phyloP scores from a whole-genome alignment of 2,888 invertebrate species.

The Uloborus plumipes region DNA sequence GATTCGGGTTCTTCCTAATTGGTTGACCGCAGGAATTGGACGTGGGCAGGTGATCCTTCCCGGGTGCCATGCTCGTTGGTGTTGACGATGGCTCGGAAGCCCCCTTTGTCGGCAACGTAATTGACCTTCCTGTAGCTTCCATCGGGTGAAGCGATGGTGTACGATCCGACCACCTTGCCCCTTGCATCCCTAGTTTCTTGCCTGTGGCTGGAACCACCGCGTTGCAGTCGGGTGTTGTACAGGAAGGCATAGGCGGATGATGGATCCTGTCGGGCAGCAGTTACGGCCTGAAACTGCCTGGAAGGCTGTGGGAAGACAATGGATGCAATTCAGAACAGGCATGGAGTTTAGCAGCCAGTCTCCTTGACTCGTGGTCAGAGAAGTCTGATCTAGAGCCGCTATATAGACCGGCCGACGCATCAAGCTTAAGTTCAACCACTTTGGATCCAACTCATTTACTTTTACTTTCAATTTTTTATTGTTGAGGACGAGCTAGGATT shows the following conservation, averaged over 20 bases:
- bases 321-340: too few relatives aligned
- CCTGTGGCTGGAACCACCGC: conserved; percentile 42
- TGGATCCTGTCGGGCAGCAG: neutral
- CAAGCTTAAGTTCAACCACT: too few relatives aligned
- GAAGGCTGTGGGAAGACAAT: too few relatives aligned
- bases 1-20: neutral
- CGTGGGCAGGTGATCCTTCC: conserved; percentile 42
- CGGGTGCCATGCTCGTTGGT: conserved; percentile 61
- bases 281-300: too few relatives aligned
- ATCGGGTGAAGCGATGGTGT: conserved; percentile 32
- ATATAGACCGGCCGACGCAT: too few relatives aligned
- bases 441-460: too few relatives aligned
- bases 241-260: conserved; percentile 46
- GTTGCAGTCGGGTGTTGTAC: conserved; percentile 41
- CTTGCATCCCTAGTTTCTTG: conserved; percentile 44
- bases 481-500: too few relatives aligned
- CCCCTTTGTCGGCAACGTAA: conserved; percentile 63
- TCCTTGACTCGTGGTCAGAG: too few relatives aligned
- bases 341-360: too few relatives aligned
- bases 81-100: conserved; percentile 53
- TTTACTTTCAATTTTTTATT: too few relatives aligned
- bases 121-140: conserved; percentile 66
- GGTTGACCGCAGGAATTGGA: conserved; percentile 31
- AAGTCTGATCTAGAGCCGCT: too few relatives aligned
- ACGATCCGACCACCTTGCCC: conserved; percentile 51